Conservation (phyloP, 2,888 invertebrate genomes). For the Boloria selene region DNA sequence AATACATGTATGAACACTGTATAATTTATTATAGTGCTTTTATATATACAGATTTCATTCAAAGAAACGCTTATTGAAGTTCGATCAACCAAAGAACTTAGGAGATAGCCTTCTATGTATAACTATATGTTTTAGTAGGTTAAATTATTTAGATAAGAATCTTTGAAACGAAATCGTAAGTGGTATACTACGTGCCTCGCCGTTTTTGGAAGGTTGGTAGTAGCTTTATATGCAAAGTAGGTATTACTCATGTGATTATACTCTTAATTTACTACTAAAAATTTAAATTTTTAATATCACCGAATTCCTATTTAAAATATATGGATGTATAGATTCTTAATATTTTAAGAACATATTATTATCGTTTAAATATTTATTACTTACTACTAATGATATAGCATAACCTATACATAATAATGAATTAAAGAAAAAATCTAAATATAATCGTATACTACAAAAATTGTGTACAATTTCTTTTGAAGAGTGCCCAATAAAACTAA, state of each 20-base stretch:
- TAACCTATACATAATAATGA: no score
- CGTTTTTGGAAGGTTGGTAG: constrained; percentile 50
- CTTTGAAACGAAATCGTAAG: constrained; percentile 76
- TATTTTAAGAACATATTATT: no score
- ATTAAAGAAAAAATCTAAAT: no score
- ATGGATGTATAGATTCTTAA: no score
- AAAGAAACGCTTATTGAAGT: constrained; percentile 13
- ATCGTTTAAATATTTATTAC: no score
- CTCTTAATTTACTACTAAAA: neutral
- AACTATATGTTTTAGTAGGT: constrained; percentile 68
- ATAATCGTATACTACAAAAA: no score
- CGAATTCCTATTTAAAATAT: no score
- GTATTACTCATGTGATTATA: constrained; percentile 10
- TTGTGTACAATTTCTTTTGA: neutral
- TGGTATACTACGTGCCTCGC: constrained; percentile 51
- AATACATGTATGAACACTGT: neutral
- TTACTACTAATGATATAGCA: no score
- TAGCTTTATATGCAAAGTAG: constrained; percentile 6
- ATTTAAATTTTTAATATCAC: neutral
- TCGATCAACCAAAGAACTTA: constrained; percentile 58
- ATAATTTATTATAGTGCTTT: neutral
- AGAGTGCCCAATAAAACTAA: neutral
- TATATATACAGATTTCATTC: constrained; percentile 15
- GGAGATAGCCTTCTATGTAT: constrained; percentile 71
- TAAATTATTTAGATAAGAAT: constrained; percentile 61